phyloP scores from a whole-genome alignment of 1,140 invertebrate genomes.

The Drosophila pachea region DNA sequence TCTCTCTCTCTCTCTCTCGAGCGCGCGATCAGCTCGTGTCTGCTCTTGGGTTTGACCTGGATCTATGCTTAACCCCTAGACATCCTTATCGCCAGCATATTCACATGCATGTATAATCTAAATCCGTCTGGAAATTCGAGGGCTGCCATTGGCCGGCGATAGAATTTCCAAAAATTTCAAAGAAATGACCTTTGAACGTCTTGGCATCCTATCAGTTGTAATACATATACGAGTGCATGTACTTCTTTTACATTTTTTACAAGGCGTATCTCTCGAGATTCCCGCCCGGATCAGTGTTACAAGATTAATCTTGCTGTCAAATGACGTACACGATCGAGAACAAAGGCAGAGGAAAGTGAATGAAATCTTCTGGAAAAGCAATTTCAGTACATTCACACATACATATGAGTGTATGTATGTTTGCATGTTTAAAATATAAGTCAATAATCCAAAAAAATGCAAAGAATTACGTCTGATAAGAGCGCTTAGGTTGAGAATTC shows the following conservation, averaged over 20 bases:
- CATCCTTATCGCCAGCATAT: constrained; percentile 28
- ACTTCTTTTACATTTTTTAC: background rate
- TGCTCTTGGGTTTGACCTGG: constrained; percentile 13
- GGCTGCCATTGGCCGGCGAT: background rate
- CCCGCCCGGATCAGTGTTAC: background rate
- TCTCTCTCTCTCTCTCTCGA: too few species aligned
- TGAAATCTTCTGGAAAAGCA: background rate
- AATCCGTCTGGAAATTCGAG: constrained; percentile 6
- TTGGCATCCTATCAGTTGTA: constrained; percentile 1
- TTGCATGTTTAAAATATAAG: background rate
- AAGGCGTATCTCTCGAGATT: background rate
- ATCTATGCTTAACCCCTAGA: constrained; percentile 41
- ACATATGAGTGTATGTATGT: background rate
- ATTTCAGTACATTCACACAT: background rate
- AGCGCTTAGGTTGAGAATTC: background rate
- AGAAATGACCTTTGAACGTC: background rate
- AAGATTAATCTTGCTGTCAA: background rate
- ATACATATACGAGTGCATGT: background rate
- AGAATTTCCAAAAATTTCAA: background rate
- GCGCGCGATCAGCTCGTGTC: background rate
- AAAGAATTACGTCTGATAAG: background rate
- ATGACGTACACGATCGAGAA: background rate
- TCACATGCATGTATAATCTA: background rate
- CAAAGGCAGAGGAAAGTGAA: background rate
- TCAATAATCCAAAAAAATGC: background rate